A percentile compares a stretch with the other conserved stretches of the same genome.
Evolutionary conservation across 2,888 invertebrate genomes (phyloP).

Genomic region (Encarsia formosa): DNA sequence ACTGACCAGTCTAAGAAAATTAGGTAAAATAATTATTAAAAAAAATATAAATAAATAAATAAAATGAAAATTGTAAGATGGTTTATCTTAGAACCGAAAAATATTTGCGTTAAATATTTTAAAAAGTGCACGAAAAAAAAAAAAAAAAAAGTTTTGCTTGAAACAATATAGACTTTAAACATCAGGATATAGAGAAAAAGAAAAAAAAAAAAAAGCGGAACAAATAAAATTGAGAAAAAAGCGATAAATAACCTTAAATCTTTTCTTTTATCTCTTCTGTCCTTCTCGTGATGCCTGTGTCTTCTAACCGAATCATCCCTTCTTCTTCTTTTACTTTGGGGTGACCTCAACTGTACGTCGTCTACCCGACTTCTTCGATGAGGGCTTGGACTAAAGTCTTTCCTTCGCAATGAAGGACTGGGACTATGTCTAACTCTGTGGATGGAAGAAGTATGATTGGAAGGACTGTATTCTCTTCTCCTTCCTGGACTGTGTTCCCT

Average conservation of each 20-base stretch:
- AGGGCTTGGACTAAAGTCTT: slow-evolving; percentile 42
- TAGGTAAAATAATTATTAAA: no score
- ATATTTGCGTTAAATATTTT: no score
- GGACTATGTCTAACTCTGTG: slow-evolving; percentile 41
- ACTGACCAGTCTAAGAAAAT: slow-evolving; percentile 9
- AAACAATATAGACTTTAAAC: no score
- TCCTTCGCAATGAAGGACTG: slow-evolving; percentile 39
- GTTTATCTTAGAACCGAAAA: no score
- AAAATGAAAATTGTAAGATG: no score
- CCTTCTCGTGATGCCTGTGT: slow-evolving; percentile 53
- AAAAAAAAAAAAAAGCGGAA: no score
- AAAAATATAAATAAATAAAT: no score
- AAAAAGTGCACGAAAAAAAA: no score
- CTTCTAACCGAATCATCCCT: slow-evolving; percentile 51
- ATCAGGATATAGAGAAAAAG: no score
- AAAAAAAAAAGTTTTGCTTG: no score
- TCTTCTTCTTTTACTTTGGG: slow-evolving; percentile 46
- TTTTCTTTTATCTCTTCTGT: slow-evolving; percentile 51
- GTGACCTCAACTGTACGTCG: slow-evolving; percentile 35
- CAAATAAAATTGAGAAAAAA: background rate
- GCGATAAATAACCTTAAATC: slow-evolving; percentile 38
- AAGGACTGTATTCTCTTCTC: slow-evolving; percentile 42
- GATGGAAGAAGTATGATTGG: slow-evolving; percentile 24
- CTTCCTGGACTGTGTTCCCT: slow-evolving; percentile 37
- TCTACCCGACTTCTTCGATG: slow-evolving; percentile 38